Conservation (phyloP, 1,140 invertebrate species). For the Latrodectus geometricus region DNA sequence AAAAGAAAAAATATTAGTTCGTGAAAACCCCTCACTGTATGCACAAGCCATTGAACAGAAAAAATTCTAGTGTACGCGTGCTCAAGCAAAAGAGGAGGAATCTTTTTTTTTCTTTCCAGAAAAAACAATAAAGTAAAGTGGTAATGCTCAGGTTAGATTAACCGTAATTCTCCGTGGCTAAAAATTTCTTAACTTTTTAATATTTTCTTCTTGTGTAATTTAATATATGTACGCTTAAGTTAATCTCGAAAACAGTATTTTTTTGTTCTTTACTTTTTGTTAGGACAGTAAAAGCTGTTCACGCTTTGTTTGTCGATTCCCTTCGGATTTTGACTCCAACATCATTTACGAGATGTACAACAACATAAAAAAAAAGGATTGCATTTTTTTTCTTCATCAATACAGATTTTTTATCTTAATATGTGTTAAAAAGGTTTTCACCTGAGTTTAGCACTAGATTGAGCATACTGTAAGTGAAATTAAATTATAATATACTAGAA, state of each 20-base stretch:
- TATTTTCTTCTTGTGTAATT: conserved; percentile 55
- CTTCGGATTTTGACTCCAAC: conserved; percentile 30
- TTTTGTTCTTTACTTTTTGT: not conserved
- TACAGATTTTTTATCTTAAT: not conserved
- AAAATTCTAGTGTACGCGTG: conserved; percentile 8
- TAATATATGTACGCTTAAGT: conserved; percentile 56
- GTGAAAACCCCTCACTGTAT: not conserved
- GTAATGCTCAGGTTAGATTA: conserved; percentile 36
- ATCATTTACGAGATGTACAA: conserved; percentile 13
- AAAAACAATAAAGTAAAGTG: conserved; percentile 28
- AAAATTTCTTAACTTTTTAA: conserved; percentile 48
- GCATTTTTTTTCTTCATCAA: not conserved
- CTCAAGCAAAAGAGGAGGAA: not conserved
- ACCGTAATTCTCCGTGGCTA: conserved; percentile 31
- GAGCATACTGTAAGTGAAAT: not conserved
- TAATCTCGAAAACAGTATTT: conserved; percentile 41
- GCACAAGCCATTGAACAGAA: not conserved
- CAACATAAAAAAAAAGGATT: not conserved
- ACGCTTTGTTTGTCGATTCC: conserved; percentile 54
- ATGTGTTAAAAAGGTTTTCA: not conserved
- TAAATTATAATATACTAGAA: not conserved
- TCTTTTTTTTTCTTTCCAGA: not conserved
- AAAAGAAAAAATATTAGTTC: not conserved
- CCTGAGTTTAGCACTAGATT: not conserved
- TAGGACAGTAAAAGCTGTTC: not conserved